phyloP scores from a whole-genome alignment of 2,113 vertebrate species.

The Dasypus novemcinctus region DNA sequence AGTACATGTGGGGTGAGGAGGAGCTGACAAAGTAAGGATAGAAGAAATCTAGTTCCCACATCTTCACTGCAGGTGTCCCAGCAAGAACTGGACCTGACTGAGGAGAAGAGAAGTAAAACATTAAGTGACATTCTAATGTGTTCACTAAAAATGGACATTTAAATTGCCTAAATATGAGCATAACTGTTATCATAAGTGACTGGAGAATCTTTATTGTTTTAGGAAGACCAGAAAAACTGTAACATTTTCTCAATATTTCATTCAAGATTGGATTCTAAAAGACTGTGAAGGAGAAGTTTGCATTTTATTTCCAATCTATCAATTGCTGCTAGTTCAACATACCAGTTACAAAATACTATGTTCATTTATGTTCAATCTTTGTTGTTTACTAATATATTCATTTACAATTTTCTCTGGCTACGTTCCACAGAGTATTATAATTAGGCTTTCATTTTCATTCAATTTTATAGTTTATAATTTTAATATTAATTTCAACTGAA shows the following conservation, averaged over 20 bases:
- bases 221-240: not conserved
- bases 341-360: not conserved
- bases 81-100: not conserved
- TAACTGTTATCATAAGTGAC: not conserved
- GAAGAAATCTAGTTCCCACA: not conserved
- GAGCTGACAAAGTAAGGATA: not conserved
- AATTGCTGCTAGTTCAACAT: not conserved
- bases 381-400: not conserved
- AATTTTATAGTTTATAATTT: not conserved
- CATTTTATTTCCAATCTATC: not conserved
- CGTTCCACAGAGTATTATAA: not conserved
- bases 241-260: not conserved
- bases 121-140: not conserved
- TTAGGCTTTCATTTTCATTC: conserved; percentile 34
- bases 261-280: not conserved
- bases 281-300: not conserved
- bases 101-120: not conserved
- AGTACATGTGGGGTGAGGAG: not conserved
- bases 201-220: not conserved
- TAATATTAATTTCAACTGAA: not conserved
- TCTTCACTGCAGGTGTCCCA: not conserved
- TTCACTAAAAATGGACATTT: not conserved
- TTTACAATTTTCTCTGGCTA: conserved; percentile 16
- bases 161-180: not conserved
- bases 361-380: not conserved